phyloP scores from a whole-genome alignment of 2,797 vertebrate genomes.

The Onychomys arenicola region DNA sequence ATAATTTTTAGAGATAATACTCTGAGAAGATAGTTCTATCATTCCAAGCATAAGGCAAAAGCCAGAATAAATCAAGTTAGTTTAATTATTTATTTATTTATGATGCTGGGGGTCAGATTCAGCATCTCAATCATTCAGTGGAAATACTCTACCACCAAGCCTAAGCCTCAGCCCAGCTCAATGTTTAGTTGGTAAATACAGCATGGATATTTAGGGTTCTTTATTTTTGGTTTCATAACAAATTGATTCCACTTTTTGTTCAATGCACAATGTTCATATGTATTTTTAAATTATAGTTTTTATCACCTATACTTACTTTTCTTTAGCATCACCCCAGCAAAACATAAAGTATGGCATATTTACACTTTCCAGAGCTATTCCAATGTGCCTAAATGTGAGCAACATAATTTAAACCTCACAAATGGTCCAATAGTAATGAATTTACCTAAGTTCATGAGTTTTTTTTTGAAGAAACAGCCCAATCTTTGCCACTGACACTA shows the following conservation, averaged over 20 bases:
- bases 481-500: not conserved
- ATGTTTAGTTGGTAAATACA: not conserved
- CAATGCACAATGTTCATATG: not conserved
- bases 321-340: not conserved
- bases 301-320: not conserved
- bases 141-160: not conserved
- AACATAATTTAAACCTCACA: constrained; percentile 20
- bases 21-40: not conserved
- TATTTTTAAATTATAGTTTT: constrained; percentile 31
- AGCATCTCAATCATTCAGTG: too few species aligned
- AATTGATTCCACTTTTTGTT: constrained; percentile 9
- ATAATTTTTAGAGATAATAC: not conserved
- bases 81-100: not conserved
- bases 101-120: not conserved
- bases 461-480: not conserved
- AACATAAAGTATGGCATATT: not conserved
- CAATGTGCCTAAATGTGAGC: not conserved
- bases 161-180: not conserved
- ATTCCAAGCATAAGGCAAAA: not conserved
- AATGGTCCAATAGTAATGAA: not conserved
- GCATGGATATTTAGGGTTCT: not conserved
- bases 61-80: not conserved
- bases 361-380: not conserved
- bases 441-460: not conserved
- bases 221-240: not conserved